phyloP scores from a whole-genome alignment of 2,888 invertebrate species.

The Disparrhopalites patrizii region DNA sequence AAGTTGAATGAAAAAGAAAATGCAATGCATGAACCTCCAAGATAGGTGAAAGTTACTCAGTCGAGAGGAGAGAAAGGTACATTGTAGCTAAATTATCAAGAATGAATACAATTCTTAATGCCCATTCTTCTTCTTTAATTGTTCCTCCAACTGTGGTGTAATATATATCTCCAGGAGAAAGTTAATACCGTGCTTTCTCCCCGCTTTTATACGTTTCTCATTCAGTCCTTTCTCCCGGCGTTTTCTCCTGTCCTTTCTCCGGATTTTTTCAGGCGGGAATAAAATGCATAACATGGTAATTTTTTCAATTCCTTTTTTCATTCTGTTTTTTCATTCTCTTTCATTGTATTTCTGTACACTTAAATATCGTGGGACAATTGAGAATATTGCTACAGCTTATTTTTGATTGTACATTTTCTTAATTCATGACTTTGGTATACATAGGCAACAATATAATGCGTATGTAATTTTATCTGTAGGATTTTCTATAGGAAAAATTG shows the following conservation, averaged over 20 bases:
- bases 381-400: too few relatives aligned
- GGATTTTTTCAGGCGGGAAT: too few relatives aligned
- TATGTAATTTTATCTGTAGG: too few relatives aligned
- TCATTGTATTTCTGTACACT: too few relatives aligned
- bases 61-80: too few relatives aligned
- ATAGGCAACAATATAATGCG: too few relatives aligned
- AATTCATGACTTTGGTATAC: too few relatives aligned
- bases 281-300: too few relatives aligned
- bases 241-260: neutral
- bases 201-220: conserved; percentile 23
- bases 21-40: neutral
- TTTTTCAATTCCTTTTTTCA: neutral
- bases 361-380: too few relatives aligned
- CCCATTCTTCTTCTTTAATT: conserved; percentile 38
- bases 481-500: too few relatives aligned
- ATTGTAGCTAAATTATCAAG: conserved; percentile 31
- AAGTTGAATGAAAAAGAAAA: neutral
- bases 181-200: too few relatives aligned
- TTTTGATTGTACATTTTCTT: too few relatives aligned
- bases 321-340: neutral
- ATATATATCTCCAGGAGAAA: conserved; percentile 27
- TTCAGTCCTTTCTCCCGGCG: neutral
- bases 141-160: conserved; percentile 31
- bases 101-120: conserved; percentile 37
- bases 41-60: neutral